Conservation (phyloP, 2,113 vertebrate species). For the Canis aureus region DNA sequence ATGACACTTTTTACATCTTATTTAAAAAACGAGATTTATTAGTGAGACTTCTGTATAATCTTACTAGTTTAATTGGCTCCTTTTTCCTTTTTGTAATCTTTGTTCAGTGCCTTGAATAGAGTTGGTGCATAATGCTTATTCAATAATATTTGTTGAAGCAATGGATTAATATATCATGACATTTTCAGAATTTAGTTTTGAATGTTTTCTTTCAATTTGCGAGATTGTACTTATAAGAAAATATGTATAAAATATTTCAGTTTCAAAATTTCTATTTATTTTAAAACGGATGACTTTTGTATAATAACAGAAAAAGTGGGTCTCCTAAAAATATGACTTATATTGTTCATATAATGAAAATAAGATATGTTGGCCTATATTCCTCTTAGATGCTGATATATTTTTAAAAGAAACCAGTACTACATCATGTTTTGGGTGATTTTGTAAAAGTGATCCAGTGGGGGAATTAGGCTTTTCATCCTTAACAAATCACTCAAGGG, state of each 20-base stretch:
- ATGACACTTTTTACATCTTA: background rate
- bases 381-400: background rate
- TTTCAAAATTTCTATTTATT: background rate
- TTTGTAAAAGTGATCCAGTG: background rate
- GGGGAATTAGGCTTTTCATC: background rate
- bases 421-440: background rate
- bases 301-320: background rate
- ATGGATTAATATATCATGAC: background rate
- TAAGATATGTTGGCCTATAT: background rate
- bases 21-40: background rate
- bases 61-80: background rate
- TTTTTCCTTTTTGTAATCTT: background rate
- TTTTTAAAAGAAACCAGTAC: background rate
- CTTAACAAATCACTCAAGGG: background rate
- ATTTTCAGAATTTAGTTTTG: slow-evolving; percentile 25
- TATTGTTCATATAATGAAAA: background rate
- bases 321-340: background rate
- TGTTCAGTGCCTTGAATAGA: background rate
- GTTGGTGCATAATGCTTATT: background rate
- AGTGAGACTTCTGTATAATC: background rate
- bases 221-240: background rate
- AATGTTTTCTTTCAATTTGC: background rate
- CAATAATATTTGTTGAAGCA: background rate
- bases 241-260: slow-evolving; percentile 3
- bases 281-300: background rate